Conservation (phyloP, 2,797 vertebrate genomes). For the Erpetoichthys calabaricus region DNA sequence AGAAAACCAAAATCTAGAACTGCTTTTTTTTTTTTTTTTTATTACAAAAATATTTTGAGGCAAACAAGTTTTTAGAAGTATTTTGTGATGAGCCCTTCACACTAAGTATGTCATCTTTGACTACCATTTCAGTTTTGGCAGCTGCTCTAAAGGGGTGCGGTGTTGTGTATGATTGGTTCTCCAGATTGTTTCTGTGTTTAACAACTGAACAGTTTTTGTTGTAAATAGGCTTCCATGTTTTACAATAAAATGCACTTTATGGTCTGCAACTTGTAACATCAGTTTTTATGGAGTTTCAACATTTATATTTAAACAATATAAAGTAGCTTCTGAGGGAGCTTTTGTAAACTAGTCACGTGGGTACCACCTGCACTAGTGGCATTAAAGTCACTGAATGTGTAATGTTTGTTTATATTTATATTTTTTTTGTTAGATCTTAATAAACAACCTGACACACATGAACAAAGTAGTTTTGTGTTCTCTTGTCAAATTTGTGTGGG, state of each 20-base stretch:
- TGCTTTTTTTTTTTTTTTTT: no score
- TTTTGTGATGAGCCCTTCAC: no score
- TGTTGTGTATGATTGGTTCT: not conserved
- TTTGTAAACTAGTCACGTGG: constrained; percentile 43
- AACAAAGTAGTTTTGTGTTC: no score
- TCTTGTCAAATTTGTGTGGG: no score
- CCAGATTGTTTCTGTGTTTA: not conserved
- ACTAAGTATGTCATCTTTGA: no score
- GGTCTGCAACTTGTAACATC: constrained; percentile 24
- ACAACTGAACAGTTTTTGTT: constrained; percentile 2
- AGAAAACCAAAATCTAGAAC: no score
- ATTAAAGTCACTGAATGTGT: constrained; percentile 40
- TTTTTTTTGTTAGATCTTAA: constrained; percentile 53
- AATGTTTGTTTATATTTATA: constrained; percentile 56
- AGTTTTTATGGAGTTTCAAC: constrained; percentile 29
- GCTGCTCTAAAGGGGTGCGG: no score
- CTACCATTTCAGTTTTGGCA: no score
- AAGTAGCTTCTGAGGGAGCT: constrained; percentile 46
- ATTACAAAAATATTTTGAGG: no score
- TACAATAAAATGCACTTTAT: constrained; percentile 21
- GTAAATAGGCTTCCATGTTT: constrained; percentile 10
- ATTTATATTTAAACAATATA: constrained; percentile 34
- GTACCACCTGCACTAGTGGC: constrained; percentile 43
- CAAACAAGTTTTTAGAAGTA: no score
- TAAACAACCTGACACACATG: constrained; percentile 34